These are phyloP conservation scores for Pseudolaguvia tuberculata DNA, from an alignment of 2,113 vertebrate genomes.

Conservation along the genomic window DNA sequence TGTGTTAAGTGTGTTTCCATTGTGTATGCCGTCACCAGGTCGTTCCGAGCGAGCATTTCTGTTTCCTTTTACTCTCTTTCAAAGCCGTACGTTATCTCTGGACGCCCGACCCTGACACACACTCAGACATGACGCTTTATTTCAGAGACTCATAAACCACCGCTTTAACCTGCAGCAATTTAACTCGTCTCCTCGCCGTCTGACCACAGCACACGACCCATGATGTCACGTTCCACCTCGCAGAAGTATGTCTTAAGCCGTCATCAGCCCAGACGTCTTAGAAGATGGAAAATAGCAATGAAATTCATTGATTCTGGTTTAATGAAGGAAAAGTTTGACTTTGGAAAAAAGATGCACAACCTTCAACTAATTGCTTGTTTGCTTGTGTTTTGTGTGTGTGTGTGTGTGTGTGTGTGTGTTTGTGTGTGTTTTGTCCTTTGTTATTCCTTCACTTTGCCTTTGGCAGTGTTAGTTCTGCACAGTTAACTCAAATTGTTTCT, in stretches of 20 bases:
- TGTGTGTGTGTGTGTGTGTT: constrained; percentile 43
- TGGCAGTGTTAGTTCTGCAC: constrained; percentile 77
- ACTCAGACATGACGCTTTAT: constrained; percentile 1
- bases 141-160: neutral
- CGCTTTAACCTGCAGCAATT: neutral
- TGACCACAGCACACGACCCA: neutral
- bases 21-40: neutral
- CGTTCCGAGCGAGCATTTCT: neutral
- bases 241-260: neutral
- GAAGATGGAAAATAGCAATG: neutral
- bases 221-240: neutral
- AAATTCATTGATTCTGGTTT: neutral
- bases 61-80: neutral
- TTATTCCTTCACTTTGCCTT: constrained; percentile 65
- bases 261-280: neutral
- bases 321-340: constrained; percentile 32
- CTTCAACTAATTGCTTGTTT: constrained; percentile 47
- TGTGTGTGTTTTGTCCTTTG: constrained; percentile 48
- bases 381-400: constrained; percentile 33
- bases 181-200: neutral
- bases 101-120: neutral
- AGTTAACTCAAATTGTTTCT: constrained; percentile 76
- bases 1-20: neutral
- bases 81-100: neutral
- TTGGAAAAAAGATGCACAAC: constrained; percentile 37